Evolutionary conservation across 2,888 invertebrate genomes (phyloP), one percentile per base, ranked within the genome.

Genomic region (Odontomyia ornata): DNA sequence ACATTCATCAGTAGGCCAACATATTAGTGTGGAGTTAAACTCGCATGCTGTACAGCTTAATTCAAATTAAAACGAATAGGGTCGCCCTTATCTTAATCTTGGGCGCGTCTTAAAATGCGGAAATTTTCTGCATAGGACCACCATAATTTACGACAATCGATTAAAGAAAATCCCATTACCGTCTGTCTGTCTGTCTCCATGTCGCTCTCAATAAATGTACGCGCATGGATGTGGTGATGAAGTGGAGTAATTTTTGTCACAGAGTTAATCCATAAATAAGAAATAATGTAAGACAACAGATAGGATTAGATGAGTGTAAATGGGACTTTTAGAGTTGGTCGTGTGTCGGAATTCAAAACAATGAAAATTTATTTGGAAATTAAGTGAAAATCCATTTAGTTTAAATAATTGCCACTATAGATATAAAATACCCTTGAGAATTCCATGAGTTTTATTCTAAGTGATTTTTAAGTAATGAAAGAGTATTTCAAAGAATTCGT

Each of bases 101-200:
- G 23, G 25, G 30, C 15, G n/a, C 64, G 30, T 64, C 30, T 30
- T 64, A 27, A 30, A 64, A 64, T 64, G 64, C 64, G 64, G 64
- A 64, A 64, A 64, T 64, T 36, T 52, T 64, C 64, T 64, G 64
- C 64, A 64, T 64, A 64, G 64, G 64, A 64, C 64, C 30, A 9
- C 28, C 64, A n/a, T 27, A 30, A 64, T 30, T 64, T 64, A 64
- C 15, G 64, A 28, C 64, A 30, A 64, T 64, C 64, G 64, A 64
- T 64, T 60, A 64, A 64, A 2, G 28, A 64, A 64, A 64, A 64
- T 64, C 64, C 64, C 64, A 64, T 64, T 30, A 64, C 27, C 5
- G 64, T 28, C 30, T 18, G 23, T 4, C 60, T 30, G 64, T 30
- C 64, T 64, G 64, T 30, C 64, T n/a, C 28, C 64, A 64, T 30